Conservation (phyloP, 1,140 invertebrate species). For the Trinorchestia longiramus region DNA sequence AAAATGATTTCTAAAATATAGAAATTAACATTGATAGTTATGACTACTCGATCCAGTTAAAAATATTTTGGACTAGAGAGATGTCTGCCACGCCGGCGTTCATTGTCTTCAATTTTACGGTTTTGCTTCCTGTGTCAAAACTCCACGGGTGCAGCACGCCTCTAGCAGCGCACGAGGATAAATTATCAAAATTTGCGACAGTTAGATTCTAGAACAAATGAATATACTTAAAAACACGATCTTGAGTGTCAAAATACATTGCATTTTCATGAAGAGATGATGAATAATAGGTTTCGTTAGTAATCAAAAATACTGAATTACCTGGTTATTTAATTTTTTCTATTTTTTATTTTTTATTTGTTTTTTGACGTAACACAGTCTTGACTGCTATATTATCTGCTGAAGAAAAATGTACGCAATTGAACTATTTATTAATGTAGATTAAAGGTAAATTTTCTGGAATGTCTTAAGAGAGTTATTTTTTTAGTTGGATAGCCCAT, state of each 20-base stretch:
- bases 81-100: not conserved
- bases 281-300: too few species aligned
- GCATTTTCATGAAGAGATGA: not conserved
- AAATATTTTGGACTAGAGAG: not conserved
- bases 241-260: not conserved
- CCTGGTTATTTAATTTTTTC: too few species aligned
- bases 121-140: not conserved
- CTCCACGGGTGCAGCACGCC: not conserved
- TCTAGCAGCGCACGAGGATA: not conserved
- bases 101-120: not conserved
- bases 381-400: too few species aligned
- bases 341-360: too few species aligned
- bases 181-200: not conserved
- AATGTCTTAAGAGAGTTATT: too few species aligned
- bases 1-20: not conserved
- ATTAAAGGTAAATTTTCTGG: too few species aligned
- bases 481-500: too few species aligned
- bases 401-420: too few species aligned
- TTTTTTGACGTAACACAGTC: too few species aligned
- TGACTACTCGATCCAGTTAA: not conserved
- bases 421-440: too few species aligned
- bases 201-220: not conserved
- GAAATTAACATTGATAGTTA: not conserved
- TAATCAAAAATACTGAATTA: too few species aligned
- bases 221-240: not conserved